Evolutionary conservation across 2,888 invertebrate species (phyloP), one percentile per base, ranked within the genome.

Genomic region (Nezara viridula): DNA sequence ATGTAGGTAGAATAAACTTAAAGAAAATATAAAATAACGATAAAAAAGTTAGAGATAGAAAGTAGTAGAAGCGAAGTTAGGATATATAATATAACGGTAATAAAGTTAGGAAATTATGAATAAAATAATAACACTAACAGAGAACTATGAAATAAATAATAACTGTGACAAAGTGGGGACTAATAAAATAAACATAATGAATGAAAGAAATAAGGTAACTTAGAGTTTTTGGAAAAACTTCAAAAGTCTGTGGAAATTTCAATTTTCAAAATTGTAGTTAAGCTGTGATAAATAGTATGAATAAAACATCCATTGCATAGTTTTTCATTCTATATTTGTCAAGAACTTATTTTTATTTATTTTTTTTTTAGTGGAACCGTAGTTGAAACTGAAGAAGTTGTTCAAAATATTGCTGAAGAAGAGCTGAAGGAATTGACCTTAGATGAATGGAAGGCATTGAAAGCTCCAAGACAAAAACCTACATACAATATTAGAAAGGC

Each of bases 381-480:
- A 27, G 90, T 91, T 12, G 91, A 92, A 90, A 92, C 92, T 21
- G 91, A 90, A 24, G 93, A 93, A 86, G 77, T 47, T n/a, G 16
- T 47, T 81, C 47, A 32, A 44, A 90, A 91, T n/a, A 90, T 90
- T 49, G 90, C 89, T 55, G 91, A 91, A 89, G 91, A 91, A 94
- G 92, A 94, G 93, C 90, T 94, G 92, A 90, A 96, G 92, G 97
- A 97, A 94, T 94, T 98, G 93, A 98, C 98, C 60, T 94, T 98
- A 91, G 98, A 98, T 92, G 98, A 98, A 94, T 98, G 97, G 96
- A 98, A 98, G 93, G 98, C 97, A 89, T 94, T 97, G 92, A 96
- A 97, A 92, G 95, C 96, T 92, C 95, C 95, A 89, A 96, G 98
- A 91, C 95, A 95, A 90, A 97, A 97, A 93, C 97, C 98, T 87